A percentile compares a stretch with the other conserved stretches of the same genome.
Evolutionary conservation across 2,888 invertebrate genomes (phyloP).

Genomic region (Agrypnus murinus): DNA sequence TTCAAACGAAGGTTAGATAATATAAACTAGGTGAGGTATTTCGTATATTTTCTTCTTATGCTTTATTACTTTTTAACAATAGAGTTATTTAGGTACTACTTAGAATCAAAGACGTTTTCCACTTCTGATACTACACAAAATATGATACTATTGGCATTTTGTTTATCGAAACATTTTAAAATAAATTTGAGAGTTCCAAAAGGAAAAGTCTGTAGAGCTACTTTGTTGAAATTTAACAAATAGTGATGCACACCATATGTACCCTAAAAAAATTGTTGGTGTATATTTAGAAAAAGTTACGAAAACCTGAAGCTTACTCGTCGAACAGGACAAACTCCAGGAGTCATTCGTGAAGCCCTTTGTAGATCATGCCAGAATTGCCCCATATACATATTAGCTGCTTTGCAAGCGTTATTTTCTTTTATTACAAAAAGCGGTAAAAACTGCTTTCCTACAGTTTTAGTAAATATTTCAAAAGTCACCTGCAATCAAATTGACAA

Average conservation of each 20-base stretch:
- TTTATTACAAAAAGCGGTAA: background rate
- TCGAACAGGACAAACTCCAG: slow-evolving; percentile 8
- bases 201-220: slow-evolving; percentile 14
- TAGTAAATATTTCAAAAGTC: background rate
- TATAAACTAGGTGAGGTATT: no score
- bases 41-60: no score
- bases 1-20: no score
- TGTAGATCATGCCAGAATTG: slow-evolving; percentile 1
- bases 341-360: background rate
- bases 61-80: no score
- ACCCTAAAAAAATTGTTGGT: background rate
- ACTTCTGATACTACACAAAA: no score
- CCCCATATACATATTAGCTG: background rate
- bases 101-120: no score
- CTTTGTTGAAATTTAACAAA: slow-evolving; percentile 5
- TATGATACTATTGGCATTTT: no score
- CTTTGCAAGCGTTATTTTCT: slow-evolving; percentile 1
- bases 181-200: slow-evolving; percentile 9
- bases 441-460: background rate
- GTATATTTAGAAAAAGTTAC: background rate
- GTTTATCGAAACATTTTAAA: no score
- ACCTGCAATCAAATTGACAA: background rate
- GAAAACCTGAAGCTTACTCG: background rate
- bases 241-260: background rate
- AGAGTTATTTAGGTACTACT: no score